phyloP scores from a whole-genome alignment of 2,888 invertebrate genomes.

The Chironomus tentans region DNA sequence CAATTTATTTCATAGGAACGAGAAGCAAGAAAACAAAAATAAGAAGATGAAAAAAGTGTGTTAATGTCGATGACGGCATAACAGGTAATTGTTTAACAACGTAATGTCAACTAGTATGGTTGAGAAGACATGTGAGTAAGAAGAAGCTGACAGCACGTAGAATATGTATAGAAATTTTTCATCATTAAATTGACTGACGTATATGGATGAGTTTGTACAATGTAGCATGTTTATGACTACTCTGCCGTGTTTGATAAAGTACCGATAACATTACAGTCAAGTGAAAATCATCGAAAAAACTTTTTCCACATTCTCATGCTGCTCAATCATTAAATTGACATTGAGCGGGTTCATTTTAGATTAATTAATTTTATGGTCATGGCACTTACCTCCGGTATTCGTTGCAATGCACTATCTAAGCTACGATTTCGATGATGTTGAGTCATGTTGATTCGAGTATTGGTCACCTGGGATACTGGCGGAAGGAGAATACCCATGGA shows the following conservation, averaged over 20 bases:
- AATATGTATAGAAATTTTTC: too few relatives aligned
- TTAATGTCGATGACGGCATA: neutral
- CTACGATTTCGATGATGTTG: slow-evolving; percentile 83
- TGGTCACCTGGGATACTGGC: slow-evolving; percentile 43
- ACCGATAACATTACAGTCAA: too few relatives aligned
- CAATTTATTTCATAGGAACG: neutral
- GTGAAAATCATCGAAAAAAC: too few relatives aligned
- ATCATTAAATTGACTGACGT: too few relatives aligned
- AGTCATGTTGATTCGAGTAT: slow-evolving; percentile 44
- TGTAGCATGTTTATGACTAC: too few relatives aligned
- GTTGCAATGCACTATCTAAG: slow-evolving; percentile 78
- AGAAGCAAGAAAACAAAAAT: neutral
- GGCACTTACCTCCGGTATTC: slow-evolving; percentile 66
- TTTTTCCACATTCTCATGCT: too few relatives aligned
- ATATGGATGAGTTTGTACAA: too few relatives aligned
- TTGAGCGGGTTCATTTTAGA: too few relatives aligned
- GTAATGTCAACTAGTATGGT: neutral
- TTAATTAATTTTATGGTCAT: too few relatives aligned
- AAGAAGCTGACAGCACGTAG: too few relatives aligned
- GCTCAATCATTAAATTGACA: too few relatives aligned
- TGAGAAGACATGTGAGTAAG: neutral
- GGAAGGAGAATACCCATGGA: slow-evolving; percentile 44
- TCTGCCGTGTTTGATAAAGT: too few relatives aligned
- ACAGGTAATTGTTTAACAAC: neutral
- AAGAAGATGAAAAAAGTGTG: neutral